These are phyloP conservation scores for Ramphastos sulfuratus DNA, from an alignment of 2,113 vertebrate genomes.

Conservation along the genomic window DNA sequence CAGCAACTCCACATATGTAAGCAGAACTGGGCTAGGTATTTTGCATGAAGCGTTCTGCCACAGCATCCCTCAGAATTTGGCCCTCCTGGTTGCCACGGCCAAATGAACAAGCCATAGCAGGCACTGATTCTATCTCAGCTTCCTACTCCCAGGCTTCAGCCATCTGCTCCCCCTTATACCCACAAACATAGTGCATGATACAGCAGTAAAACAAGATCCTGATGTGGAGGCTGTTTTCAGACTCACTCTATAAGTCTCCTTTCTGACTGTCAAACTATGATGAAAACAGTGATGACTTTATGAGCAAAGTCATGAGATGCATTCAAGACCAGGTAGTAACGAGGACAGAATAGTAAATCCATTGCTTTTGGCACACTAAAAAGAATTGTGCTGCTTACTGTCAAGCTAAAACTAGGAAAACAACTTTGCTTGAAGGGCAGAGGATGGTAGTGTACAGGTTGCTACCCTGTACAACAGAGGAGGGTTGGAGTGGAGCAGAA, in stretches of 20 bases:
- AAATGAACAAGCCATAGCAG: constrained; percentile 52
- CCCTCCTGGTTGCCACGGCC: constrained; percentile 17
- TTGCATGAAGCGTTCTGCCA: constrained; percentile 5
- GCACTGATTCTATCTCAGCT: constrained; percentile 37
- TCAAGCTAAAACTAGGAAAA: not conserved
- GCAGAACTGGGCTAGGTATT: not conserved
- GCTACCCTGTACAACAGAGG: not conserved
- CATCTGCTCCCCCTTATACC: constrained; percentile 44
- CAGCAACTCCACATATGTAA: not conserved
- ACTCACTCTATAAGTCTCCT: not conserved
- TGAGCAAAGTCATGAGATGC: not conserved
- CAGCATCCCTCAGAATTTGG: constrained; percentile 1
- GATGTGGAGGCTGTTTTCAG: constrained; percentile 20
- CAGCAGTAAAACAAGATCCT: constrained; percentile 1
- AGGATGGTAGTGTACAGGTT: not conserved
- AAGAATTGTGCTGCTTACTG: not conserved
- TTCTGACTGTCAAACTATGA: constrained; percentile 4
- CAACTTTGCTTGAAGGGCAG: not conserved
- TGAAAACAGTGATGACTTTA: constrained; percentile 24
- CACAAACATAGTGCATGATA: not conserved
- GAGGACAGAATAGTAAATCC: not conserved
- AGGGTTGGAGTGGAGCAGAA: not conserved
- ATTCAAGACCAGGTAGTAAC: not conserved
- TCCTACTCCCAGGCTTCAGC: constrained; percentile 43
- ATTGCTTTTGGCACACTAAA: not conserved